A percentile compares a stretch with the other conserved stretches of the same genome.
Evolutionary conservation across 2,888 invertebrate species (phyloP).

Genomic region (Nezara viridula): DNA sequence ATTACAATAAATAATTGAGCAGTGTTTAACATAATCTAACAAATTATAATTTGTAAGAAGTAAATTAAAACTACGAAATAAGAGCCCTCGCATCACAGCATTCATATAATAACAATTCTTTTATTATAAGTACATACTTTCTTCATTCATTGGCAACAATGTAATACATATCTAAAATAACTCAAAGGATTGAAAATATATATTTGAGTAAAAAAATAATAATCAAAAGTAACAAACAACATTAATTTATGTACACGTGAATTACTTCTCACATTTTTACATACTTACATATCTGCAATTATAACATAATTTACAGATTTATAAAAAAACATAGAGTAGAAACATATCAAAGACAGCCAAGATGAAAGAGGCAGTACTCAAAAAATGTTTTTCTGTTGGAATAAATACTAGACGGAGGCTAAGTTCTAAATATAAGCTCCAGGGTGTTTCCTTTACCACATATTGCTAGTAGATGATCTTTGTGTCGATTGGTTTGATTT

Average conservation of each 20-base stretch:
- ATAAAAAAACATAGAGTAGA: background rate
- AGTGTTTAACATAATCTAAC: background rate
- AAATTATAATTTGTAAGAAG: background rate
- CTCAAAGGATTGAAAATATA: background rate
- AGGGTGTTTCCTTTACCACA: too few relatives aligned
- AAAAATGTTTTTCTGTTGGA: too few relatives aligned
- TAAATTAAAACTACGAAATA: background rate
- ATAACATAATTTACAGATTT: background rate
- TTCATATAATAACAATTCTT: slow-evolving; percentile 4
- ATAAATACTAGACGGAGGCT: too few relatives aligned
- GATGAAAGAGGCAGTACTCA: too few relatives aligned
- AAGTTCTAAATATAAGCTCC: too few relatives aligned
- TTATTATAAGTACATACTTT: slow-evolving; percentile 1
- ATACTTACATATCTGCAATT: slow-evolving; percentile 3
- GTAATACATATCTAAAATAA: background rate
- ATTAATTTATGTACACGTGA: background rate
- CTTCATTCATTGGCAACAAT: background rate
- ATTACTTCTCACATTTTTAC: background rate
- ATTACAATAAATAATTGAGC: slow-evolving; percentile 26
- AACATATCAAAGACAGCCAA: background rate
- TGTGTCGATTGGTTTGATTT: too few relatives aligned
- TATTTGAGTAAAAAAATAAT: background rate
- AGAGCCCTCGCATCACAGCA: slow-evolving; percentile 6
- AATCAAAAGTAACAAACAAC: background rate
- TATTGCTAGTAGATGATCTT: too few relatives aligned